These are phyloP conservation scores for Neoscelio sp. DNA, from an alignment of 2,888 invertebrate genomes.

Conservation along the genomic window DNA sequence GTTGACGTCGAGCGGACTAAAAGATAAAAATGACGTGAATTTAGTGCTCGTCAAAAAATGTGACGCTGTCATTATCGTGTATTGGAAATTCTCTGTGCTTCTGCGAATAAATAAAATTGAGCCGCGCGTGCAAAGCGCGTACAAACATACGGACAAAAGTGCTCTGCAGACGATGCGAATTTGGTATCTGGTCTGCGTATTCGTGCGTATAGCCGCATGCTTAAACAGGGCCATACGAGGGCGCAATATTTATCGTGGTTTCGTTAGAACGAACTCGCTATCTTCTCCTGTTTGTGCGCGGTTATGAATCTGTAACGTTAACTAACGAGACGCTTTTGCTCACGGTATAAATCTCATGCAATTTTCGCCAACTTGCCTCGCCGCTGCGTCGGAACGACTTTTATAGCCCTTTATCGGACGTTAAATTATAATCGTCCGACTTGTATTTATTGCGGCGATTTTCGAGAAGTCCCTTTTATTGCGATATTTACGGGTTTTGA, in stretches of 20 bases:
- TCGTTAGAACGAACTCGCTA: conserved; percentile 61
- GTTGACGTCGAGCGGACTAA: too few species aligned
- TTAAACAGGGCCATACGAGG: conserved; percentile 72
- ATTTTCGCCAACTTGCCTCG: conserved; percentile 59
- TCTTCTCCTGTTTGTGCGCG: conserved; percentile 69
- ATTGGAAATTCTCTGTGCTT: conserved; percentile 12
- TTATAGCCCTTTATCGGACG: conserved; percentile 36
- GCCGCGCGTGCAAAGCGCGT: conserved; percentile 2
- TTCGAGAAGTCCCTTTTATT: too few species aligned
- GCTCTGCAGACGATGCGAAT: neutral
- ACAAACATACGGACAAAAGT: conserved; percentile 20
- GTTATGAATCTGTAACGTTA: conserved; percentile 75
- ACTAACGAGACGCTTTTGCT: conserved; percentile 67
- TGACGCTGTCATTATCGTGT: neutral
- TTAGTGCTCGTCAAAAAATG: conserved; percentile 9
- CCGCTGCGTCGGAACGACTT: conserved; percentile 32
- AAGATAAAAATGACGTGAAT: too few species aligned
- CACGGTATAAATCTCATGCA: conserved; percentile 68
- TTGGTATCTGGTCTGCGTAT: conserved; percentile 15
- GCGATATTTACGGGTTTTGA: too few species aligned
- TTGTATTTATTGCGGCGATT: conserved; percentile 21
- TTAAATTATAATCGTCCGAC: conserved; percentile 33
- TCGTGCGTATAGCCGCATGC: conserved; percentile 68
- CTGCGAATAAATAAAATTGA: conserved; percentile 20
- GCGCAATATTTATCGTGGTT: conserved; percentile 75